Evolutionary conservation across 2,113 vertebrate species (phyloP), one percentile per base, ranked within the genome.

Genomic region (Puffinus mauretanicus): DNA sequence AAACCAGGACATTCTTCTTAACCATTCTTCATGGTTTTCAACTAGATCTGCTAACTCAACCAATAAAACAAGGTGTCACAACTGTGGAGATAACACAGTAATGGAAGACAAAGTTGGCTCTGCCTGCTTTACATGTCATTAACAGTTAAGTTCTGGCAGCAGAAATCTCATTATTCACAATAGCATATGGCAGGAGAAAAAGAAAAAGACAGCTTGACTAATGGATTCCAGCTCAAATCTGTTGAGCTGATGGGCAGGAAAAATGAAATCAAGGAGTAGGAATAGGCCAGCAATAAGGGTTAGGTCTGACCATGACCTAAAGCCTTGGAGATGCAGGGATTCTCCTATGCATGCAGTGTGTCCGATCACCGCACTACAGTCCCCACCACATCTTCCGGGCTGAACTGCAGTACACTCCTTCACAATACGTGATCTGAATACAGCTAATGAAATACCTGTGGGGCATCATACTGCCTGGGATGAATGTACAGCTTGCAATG

Each of bases 311-410:
- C 24, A 66, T 6, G 21, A 73, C 42, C 32, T 40, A 30, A 10
- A 40, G 51, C n/a, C 46, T 55, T 21, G 7, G 71, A 86, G 52
- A 72, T 21, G 21, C 30, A 70, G 61, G 52, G 32, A 47, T 49
- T 47, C 52, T 67, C n/a, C 46, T 57, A 29, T 0, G 1, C 7
- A 11, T 16, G 13, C 22, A 61, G 1, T 5, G 7, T 10, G 13
- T 55, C 27, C 36, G 83, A 42, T 27, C 40, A 81, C 21, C 1
- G 0, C 12, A 7, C 32, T 32, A 61, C 40, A 65, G 20, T 11
- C 69, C 25, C 20, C 24, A 62, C 18, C 14, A 54, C 38, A 26
- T 29, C 26, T 42, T 47, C 58, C 52, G 27, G 14, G 49, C 38
- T 82, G n/a, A 70, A 79, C 16, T 47, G 38, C 25, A 87, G 54